Percentiles rank a stretch among this genome's conserved stretches.
Evolutionary conservation across 2,113 vertebrate genomes (phyloP).

Genomic region (Picathartes gymnocephalus): DNA sequence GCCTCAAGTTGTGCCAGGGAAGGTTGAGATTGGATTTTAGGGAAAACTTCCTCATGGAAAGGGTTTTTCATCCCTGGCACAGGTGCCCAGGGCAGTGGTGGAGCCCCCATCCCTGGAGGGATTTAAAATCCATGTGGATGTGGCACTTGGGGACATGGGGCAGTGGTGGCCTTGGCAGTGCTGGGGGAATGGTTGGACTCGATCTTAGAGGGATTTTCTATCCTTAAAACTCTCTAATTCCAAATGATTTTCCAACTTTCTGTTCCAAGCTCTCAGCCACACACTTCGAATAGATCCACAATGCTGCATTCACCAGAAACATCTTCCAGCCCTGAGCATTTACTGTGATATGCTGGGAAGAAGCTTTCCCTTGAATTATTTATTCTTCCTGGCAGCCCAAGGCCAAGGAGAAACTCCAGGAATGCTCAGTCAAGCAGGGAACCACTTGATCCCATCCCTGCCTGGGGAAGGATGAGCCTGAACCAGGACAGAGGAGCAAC

Average conservation of each 20-base stretch:
- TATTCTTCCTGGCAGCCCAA: not conserved
- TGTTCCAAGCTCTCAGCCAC: not conserved
- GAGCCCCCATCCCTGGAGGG: not conserved
- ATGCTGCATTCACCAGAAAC: not conserved
- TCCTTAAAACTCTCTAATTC: not conserved
- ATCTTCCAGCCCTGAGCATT: not conserved
- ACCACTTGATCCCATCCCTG: not conserved
- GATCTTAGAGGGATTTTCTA: not conserved
- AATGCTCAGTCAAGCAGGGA: not conserved
- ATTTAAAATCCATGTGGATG: not conserved
- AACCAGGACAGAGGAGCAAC: not conserved
- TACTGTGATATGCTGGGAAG: not conserved
- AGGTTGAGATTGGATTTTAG: not conserved
- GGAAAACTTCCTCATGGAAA: not conserved
- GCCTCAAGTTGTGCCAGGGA: not conserved
- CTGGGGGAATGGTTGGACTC: not conserved
- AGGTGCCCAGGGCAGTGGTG: not conserved
- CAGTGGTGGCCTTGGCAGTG: not conserved
- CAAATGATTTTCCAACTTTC: not conserved
- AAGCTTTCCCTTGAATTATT: not conserved
- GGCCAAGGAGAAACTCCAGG: not conserved
- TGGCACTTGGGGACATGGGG: accelerated
- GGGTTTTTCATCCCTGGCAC: not conserved
- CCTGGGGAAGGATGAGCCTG: not conserved
- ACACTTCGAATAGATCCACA: not conserved